Base-by-base conservation (phyloP, 2,797 vertebrate species). In the Ciconia nigra region DNA sequence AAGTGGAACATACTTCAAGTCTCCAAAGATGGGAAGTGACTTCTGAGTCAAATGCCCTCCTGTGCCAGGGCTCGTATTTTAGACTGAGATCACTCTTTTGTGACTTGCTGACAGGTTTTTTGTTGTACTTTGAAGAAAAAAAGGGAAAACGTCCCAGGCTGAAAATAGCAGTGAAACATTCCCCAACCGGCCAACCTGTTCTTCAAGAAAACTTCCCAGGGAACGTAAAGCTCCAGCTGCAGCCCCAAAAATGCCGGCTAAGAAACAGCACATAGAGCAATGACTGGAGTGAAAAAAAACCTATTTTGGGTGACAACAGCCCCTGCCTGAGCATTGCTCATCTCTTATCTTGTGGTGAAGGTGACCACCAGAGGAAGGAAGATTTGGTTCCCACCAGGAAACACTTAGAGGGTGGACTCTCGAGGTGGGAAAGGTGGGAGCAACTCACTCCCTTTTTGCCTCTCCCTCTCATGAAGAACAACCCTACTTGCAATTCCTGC, bases 21-120 rank as follows among this genome's bases (percentile, higher is more conserved):
- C 90, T 94, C 90, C 93, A 92, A 96, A 97, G 95, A 96, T 94
- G 93, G 95, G 94, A 96, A 93, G 90, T 96, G 92, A 91, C 90
- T 97, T 97, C 92, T 97, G 93, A 96, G 91, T 97, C 95, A 96
- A 93, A 95, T 95, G 86, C 95, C 78, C 71, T 92, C 89, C 90
- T 3, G 10, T 96, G 96, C 91, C 91, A 96, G 76, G 77, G 77
- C 94, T 94, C 78, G 3, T 95, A 96, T 93, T 97, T 96, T 89
- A 96, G 83, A 51, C 76, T 95, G 87, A 96, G 89, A 93, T 96
- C 94, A 95, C 84, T 87, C 86, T 93, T 96, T 73, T 95, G 92
- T 96, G 95, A 95, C 86, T 94, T 96, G 96, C 62, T 95, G 95
- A 95, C 88, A 77, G 79, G 59, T 46, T 91, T 94, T 90, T 82